phyloP scores from a whole-genome alignment of 2,113 vertebrate genomes.

The Anser brachyrhynchus region DNA sequence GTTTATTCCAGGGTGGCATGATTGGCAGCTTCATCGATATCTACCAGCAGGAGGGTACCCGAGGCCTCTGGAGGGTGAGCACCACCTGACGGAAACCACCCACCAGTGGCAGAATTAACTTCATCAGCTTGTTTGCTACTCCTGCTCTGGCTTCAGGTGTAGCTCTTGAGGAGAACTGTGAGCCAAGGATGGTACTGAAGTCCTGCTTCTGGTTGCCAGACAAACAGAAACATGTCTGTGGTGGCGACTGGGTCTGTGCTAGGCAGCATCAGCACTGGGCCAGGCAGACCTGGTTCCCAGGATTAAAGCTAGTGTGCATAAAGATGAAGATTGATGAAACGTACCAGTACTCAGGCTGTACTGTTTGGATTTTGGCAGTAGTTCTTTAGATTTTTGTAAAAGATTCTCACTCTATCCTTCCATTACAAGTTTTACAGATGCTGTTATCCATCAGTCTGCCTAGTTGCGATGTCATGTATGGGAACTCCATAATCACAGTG shows the following conservation, averaged over 20 bases:
- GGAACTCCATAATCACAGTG: neutral
- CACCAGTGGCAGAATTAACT: neutral
- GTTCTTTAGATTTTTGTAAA: neutral
- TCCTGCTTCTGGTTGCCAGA: neutral
- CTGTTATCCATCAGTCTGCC: neutral
- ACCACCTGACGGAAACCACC: neutral
- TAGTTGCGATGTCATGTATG: accelerated
- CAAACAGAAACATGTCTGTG: neutral
- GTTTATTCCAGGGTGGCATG: constrained; percentile 94
- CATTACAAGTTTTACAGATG: accelerated
- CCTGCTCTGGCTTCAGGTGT: neutral
- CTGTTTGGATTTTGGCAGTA: neutral
- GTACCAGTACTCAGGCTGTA: too few relatives aligned
- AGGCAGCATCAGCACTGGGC: neutral
- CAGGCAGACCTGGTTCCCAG: neutral
- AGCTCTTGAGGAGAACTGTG: neutral
- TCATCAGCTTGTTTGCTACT: neutral
- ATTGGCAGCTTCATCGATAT: constrained; percentile 97
- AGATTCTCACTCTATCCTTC: neutral
- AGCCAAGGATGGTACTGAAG: too few relatives aligned
- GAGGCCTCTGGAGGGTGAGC: constrained; percentile 94
- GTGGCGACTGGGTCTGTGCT: neutral
- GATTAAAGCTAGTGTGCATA: too few relatives aligned
- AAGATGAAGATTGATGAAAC: neutral
- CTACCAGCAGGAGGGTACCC: constrained; percentile 95